Evolutionary conservation across 1,140 invertebrate species (phyloP), one percentile per base, ranked within the genome.

Genomic region (Plodia interpunctella): DNA sequence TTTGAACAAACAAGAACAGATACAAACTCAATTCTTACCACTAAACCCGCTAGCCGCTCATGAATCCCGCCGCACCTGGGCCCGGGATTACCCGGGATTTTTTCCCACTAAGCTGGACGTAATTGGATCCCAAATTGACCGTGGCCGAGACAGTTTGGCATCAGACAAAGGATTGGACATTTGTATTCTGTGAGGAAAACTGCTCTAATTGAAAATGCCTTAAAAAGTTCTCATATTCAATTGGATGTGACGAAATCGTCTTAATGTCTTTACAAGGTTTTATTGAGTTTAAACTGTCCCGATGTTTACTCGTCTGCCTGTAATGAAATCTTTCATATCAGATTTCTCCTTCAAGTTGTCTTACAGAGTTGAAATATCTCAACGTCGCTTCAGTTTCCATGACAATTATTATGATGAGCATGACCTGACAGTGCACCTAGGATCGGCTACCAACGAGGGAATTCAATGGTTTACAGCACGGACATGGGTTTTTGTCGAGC

Each of bases 121-220:
- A 85, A 85, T 85, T 85, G 82, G 80, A 85, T 83, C 73, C 78
- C 76, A 83, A 85, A 85, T 85, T 81, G 80, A 83, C 80, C 78
- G 77, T 73, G 66, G 65, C 63, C 66, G 64, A 62, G 72, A 60
- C 60, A 59, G 65, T 62, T 68, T 55, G 57, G 54, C 44, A 56
- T 55, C 60, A 57, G 55, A 61, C 62, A 63, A 60, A 51, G 62
- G 64, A 60, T 65, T 62, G 62, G 51, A 57, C 59, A 61, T 66
- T 66, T 62, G 68, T 70, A 62, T 63, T 21, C 53, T 20, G 17
- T 18, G 52, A 17, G 32, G 10, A 58, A 5, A 54, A 55, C 49
- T n/a, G 49, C 21, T 10, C 19, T 25, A 25, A 20, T 49, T 57
- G 44, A 28, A 21, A 20, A 51, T 25, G 19, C 50, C 20, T 44